A percentile compares a stretch with the other conserved stretches of the same genome.
Evolutionary conservation across 2,113 vertebrate genomes (phyloP).

Genomic region (Glaucidium brasilianum): DNA sequence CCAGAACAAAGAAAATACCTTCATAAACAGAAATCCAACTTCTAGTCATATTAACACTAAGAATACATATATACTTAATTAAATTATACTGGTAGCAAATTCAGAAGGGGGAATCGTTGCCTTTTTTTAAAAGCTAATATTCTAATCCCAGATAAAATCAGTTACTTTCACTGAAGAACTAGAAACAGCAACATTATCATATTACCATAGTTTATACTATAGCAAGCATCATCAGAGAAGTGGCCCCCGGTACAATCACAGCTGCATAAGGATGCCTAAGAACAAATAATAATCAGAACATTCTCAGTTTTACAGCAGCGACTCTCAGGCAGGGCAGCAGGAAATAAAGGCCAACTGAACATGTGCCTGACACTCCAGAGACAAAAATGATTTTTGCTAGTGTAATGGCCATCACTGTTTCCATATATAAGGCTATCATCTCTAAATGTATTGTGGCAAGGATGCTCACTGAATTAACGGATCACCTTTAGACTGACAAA

Average conservation of each 20-base stretch:
- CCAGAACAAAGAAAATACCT: background rate
- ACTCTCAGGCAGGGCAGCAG: background rate
- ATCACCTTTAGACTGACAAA: background rate
- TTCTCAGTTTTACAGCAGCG: background rate
- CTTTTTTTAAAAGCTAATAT: background rate
- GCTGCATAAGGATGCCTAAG: background rate
- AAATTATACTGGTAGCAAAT: background rate
- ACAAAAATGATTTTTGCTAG: background rate
- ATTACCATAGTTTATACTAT: background rate
- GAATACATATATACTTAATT: background rate
- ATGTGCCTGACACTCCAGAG: background rate
- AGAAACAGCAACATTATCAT: background rate
- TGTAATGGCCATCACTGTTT: background rate
- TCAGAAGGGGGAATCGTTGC: background rate
- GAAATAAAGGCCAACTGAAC: background rate
- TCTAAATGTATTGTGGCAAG: rapidly evolving
- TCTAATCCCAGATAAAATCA: background rate
- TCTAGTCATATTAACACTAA: background rate
- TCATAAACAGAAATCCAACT: background rate
- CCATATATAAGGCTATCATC: background rate
- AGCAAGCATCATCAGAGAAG: background rate
- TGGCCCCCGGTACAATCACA: background rate
- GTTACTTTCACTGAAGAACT: background rate
- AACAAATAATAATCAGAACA: background rate
- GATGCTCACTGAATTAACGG: background rate